phyloP scores from a whole-genome alignment of 1,140 invertebrate species.

The Lanistes nyassanus region DNA sequence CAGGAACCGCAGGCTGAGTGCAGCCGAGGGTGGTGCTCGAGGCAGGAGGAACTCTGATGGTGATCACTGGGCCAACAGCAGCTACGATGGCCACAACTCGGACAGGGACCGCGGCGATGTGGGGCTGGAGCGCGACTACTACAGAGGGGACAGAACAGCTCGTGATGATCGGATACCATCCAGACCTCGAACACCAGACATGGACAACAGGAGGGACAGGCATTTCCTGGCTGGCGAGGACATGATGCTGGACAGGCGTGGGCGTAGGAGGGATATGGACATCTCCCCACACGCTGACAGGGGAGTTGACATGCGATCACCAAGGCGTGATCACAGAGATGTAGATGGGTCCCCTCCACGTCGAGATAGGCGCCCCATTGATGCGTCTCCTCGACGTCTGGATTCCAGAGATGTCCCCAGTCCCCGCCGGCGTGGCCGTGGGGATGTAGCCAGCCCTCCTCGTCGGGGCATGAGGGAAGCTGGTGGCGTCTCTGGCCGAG shows the following conservation, averaged over 20 bases:
- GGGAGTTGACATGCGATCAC: neutral
- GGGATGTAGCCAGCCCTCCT: neutral
- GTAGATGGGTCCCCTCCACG: neutral
- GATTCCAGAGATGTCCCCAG: neutral
- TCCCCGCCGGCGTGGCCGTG: neutral
- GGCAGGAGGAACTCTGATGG: neutral
- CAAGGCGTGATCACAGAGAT: conserved; percentile 1
- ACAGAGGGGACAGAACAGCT: neutral
- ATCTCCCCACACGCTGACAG: neutral
- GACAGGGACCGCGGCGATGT: neutral
- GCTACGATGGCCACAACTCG: conserved; percentile 5
- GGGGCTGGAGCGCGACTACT: neutral
- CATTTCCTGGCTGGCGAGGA: neutral
- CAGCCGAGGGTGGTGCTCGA: too few species aligned
- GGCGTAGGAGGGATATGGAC: neutral
- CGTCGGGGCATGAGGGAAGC: neutral
- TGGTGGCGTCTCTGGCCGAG: neutral
- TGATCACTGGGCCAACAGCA: neutral
- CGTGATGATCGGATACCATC: neutral
- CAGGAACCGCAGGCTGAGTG: neutral
- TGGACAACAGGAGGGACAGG: neutral
- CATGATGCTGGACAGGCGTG: conserved; percentile 3
- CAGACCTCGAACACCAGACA: neutral
- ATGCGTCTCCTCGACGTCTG: neutral
- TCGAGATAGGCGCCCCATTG: neutral